Evolutionary conservation across 2,113 vertebrate genomes (phyloP).

Genomic region (Lates calcarifer): DNA sequence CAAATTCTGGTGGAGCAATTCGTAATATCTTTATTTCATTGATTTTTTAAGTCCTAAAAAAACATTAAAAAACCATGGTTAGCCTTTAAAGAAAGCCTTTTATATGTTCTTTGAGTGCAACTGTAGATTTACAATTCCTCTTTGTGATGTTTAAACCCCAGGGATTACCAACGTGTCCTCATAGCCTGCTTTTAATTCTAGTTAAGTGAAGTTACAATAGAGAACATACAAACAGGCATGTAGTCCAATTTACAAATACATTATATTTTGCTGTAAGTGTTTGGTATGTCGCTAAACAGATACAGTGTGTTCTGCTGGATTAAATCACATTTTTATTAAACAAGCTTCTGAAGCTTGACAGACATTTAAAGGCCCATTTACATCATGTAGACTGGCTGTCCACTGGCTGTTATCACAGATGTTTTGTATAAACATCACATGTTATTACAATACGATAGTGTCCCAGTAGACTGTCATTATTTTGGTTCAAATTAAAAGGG

Average conservation of each 20-base stretch:
- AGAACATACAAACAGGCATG: too few relatives aligned
- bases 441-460: constrained; percentile 4
- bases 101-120: background rate
- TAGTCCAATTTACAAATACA: too few relatives aligned
- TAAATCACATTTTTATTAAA: background rate
- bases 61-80: too few relatives aligned
- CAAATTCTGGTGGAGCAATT: background rate
- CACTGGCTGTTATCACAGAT: background rate
- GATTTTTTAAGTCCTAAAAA: background rate
- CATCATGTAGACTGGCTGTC: background rate
- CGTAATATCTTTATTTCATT: too few relatives aligned
- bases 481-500: constrained; percentile 27
- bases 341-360: background rate
- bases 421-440: constrained; percentile 6
- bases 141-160: background rate
- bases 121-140: background rate
- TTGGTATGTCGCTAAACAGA: too few relatives aligned
- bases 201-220: too few relatives aligned
- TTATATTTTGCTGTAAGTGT: too few relatives aligned
- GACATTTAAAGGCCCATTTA: background rate
- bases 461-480: constrained; percentile 27
- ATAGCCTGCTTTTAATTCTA: too few relatives aligned
- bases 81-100: too few relatives aligned
- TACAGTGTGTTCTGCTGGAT: background rate
- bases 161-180: background rate